These are phyloP conservation scores for Dolichoris vasculosae DNA, from an alignment of 1,140 invertebrate species.

Conservation along the genomic window DNA sequence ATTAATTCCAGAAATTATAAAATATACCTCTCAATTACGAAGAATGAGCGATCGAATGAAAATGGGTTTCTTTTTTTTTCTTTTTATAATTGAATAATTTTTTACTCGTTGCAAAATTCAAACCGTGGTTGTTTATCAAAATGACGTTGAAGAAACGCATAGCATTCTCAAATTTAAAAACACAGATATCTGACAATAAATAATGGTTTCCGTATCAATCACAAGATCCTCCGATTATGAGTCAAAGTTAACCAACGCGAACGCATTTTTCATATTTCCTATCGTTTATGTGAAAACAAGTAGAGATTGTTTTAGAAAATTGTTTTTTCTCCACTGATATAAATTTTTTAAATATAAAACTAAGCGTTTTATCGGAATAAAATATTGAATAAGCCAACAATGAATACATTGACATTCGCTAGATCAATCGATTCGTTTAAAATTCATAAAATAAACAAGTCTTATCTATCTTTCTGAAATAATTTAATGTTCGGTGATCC, in stretches of 20 bases:
- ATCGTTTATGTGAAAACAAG: neutral
- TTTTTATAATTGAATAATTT: too few relatives aligned
- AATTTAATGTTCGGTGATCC: neutral
- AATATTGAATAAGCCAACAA: neutral
- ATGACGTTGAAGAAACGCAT: neutral
- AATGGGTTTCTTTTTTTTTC: too few relatives aligned
- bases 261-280: neutral
- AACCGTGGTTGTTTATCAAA: neutral
- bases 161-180: neutral
- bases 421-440: too few relatives aligned
- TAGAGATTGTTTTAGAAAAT: neutral
- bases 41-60: neutral
- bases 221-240: neutral
- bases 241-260: neutral
- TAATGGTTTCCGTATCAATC: neutral
- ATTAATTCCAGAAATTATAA: too few relatives aligned
- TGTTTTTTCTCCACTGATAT: neutral
- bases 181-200: neutral
- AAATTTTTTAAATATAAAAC: neutral
- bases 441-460: neutral
- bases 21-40: too few relatives aligned
- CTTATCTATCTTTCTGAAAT: neutral
- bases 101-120: neutral
- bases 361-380: neutral
- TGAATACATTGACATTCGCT: too few relatives aligned